phyloP scores from a whole-genome alignment of 2,797 vertebrate species.

The Thaleichthys pacificus region DNA sequence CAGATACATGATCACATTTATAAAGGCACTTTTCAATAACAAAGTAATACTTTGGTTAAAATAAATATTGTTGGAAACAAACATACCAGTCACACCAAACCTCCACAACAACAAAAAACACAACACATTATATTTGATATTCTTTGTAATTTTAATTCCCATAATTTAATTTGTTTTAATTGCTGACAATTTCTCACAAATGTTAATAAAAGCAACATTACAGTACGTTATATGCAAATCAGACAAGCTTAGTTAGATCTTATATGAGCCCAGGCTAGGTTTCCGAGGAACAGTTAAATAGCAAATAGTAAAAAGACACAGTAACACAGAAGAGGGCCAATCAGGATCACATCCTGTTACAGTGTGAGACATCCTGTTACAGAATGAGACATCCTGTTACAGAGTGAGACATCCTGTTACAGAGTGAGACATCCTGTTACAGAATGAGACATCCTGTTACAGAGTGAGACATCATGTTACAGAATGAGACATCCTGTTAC shows the following conservation, averaged over 20 bases:
- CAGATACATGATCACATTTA: too few relatives aligned
- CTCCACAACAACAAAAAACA: slow-evolving; percentile 25
- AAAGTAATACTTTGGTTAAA: neutral
- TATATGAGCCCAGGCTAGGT: slow-evolving; percentile 65
- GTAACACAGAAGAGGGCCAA: slow-evolving; percentile 61
- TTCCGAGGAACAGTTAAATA: slow-evolving; percentile 63
- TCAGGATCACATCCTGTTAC: slow-evolving; percentile 64
- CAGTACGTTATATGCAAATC: slow-evolving; percentile 82
- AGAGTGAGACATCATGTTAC: slow-evolving; percentile 48
- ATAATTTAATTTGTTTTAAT: slow-evolving; percentile 81
- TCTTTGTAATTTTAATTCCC: slow-evolving; percentile 87
- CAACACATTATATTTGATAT: slow-evolving; percentile 48
- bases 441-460: slow-evolving; percentile 49
- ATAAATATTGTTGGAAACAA: too few relatives aligned
- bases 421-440: slow-evolving; percentile 48
- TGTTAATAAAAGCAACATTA: slow-evolving; percentile 74
- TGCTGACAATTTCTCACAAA: slow-evolving; percentile 79
- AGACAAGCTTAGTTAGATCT: slow-evolving; percentile 70
- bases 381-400: slow-evolving; percentile 49
- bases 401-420: slow-evolving; percentile 49
- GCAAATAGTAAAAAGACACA: slow-evolving; percentile 68
- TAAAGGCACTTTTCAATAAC: neutral
- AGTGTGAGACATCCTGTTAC: slow-evolving; percentile 38
- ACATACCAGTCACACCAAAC: neutral
- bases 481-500: slow-evolving; percentile 49